Evolutionary conservation across 2,888 invertebrate species (phyloP).

Genomic region (Diadromus collaris): DNA sequence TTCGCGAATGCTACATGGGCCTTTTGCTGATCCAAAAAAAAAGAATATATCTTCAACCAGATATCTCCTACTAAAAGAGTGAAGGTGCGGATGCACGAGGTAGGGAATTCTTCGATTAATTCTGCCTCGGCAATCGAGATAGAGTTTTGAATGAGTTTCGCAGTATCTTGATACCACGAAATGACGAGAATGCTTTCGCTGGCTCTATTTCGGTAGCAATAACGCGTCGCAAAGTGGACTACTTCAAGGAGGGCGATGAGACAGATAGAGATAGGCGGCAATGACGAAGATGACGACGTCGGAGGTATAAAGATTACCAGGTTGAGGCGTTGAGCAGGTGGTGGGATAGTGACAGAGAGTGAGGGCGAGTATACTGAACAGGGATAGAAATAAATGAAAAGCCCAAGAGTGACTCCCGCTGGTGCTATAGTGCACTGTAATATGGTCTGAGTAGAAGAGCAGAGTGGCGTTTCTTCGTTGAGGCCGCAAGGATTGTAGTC

Average conservation of each 20-base stretch:
- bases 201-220: constrained; percentile 38
- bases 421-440: constrained; percentile 28
- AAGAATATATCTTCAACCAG: neutral
- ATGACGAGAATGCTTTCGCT: constrained; percentile 11
- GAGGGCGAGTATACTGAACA: constrained; percentile 30
- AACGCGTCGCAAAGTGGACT: constrained; percentile 39
- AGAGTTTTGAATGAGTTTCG: constrained; percentile 33
- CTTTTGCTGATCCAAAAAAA: neutral
- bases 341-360: constrained; percentile 12
- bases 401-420: constrained; percentile 44
- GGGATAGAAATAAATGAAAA: constrained; percentile 64
- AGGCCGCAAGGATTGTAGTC: constrained; percentile 40
- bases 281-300: constrained; percentile 25
- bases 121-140: neutral
- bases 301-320: constrained; percentile 53
- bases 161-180: constrained; percentile 17
- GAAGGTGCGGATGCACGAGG: neutral
- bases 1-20: neutral
- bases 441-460: constrained; percentile 29
- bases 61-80: neutral
- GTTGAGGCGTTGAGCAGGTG: constrained; percentile 41
- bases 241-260: constrained; percentile 10
- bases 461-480: constrained; percentile 53
- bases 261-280: constrained; percentile 34
- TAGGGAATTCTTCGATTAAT: constrained; percentile 6